Percentiles rank a stretch among this genome's conserved stretches.
These are phyloP conservation scores for Donacobius atricapilla DNA, from an alignment of 2,113 vertebrate species.

Conservation along the genomic window DNA sequence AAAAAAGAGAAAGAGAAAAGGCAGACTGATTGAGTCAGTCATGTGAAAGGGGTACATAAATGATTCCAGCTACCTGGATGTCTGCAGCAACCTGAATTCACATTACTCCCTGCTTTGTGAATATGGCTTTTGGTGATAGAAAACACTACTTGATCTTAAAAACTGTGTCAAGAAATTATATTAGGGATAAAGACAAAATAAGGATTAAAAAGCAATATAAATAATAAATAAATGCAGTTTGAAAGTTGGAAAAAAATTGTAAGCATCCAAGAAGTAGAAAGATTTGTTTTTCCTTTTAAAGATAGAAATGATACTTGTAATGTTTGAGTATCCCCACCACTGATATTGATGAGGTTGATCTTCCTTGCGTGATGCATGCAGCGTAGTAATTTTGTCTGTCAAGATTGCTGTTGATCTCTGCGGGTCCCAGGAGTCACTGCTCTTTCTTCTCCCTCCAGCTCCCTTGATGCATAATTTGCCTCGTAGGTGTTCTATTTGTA, in stretches of 20 bases:
- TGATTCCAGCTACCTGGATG: background rate
- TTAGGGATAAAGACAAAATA: background rate
- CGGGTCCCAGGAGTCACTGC: background rate
- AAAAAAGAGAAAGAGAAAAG: background rate
- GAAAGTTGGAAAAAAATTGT: background rate
- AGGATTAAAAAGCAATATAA: background rate
- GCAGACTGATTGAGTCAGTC: background rate
- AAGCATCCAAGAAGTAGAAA: background rate
- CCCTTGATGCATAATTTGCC: background rate
- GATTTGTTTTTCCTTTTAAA: background rate
- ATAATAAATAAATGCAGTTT: background rate
- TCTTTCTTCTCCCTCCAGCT: background rate
- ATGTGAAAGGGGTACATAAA: background rate
- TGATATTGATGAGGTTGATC: fast-evolving
- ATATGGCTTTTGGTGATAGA: background rate
- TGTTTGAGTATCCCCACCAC: background rate
- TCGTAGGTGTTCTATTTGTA: background rate
- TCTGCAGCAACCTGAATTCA: background rate
- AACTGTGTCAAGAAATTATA: background rate
- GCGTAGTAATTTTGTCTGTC: background rate
- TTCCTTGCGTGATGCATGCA: fast-evolving
- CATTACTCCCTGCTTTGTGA: background rate
- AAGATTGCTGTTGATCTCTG: background rate
- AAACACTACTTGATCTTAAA: background rate
- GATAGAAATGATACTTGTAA: background rate